Conservation (phyloP, 2,888 invertebrate genomes). For the Leptogaster cylindrica region DNA sequence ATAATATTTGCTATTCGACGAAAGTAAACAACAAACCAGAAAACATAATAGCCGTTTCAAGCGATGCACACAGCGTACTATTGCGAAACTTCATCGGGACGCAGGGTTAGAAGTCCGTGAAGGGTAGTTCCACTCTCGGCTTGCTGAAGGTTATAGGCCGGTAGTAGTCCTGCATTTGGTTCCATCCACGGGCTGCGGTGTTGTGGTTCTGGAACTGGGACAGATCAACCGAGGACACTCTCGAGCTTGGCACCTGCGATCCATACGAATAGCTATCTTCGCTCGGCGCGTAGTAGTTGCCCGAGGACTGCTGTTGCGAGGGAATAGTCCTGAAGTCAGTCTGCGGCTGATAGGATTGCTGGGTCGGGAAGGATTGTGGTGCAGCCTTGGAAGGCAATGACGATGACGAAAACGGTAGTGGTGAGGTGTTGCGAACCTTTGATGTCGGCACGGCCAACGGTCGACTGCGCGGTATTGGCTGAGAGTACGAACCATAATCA, state of each 20-base stretch:
- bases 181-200: constrained; percentile 84
- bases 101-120: constrained; percentile 68
- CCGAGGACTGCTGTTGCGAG: not conserved
- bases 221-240: constrained; percentile 47
- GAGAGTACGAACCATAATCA: not conserved
- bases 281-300: constrained; percentile 15
- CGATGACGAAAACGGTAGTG: constrained; percentile 51
- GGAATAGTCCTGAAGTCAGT: not conserved
- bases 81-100: no score
- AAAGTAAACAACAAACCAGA: no score
- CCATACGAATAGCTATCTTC: constrained; percentile 36
- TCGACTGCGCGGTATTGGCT: constrained; percentile 21
- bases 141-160: constrained; percentile 74
- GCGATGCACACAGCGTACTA: no score
- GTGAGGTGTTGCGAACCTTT: constrained; percentile 54
- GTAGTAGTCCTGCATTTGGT: constrained; percentile 72
- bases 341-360: constrained; percentile 24
- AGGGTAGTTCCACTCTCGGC: constrained; percentile 54
- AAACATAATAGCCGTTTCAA: no score
- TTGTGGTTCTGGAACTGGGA: constrained; percentile 70
- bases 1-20: no score
- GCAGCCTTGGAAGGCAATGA: constrained; percentile 38
- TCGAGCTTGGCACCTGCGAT: constrained; percentile 18
- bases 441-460: constrained; percentile 45
- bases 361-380: constrained; percentile 35